phyloP scores from a whole-genome alignment of 2,888 invertebrate genomes.

The Tryphoninae sp. region DNA sequence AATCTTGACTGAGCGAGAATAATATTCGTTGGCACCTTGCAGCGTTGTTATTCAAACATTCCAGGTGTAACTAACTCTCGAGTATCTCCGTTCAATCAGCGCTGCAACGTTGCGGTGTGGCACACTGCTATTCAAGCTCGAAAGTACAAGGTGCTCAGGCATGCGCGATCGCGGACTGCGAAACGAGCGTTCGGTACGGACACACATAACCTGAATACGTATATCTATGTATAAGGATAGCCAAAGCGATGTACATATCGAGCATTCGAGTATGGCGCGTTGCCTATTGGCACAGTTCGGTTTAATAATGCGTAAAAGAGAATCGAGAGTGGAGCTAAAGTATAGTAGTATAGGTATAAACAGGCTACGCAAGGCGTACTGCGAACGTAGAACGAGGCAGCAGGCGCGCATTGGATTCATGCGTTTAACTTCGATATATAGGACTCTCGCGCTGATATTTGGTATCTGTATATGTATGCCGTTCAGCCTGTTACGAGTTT shows the following conservation, averaged over 20 bases:
- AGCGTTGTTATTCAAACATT: slow-evolving; percentile 41
- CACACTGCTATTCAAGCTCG: slow-evolving; percentile 50
- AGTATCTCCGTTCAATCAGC: slow-evolving; percentile 57
- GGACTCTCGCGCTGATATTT: not conserved
- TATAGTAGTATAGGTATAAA: slow-evolving; percentile 9
- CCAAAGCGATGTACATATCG: slow-evolving; percentile 6
- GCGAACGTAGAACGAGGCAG: not conserved
- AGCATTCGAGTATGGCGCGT: slow-evolving; percentile 40
- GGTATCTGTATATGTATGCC: not conserved
- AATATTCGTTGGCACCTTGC: slow-evolving; percentile 11
- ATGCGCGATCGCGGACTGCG: slow-evolving; percentile 28
- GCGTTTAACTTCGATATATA: not conserved
- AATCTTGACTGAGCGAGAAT: not conserved
- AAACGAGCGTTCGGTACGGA: slow-evolving; percentile 28
- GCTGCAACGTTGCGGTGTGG: slow-evolving; percentile 46
- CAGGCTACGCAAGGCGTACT: slow-evolving; percentile 1
- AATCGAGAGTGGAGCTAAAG: slow-evolving; percentile 48
- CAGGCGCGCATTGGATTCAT: slow-evolving; percentile 3
- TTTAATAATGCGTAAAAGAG: slow-evolving; percentile 59
- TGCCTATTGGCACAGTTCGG: slow-evolving; percentile 57
- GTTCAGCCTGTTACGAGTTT: not conserved
- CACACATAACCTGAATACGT: slow-evolving; percentile 1
- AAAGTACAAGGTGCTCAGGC: slow-evolving; percentile 60
- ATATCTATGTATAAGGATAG: not conserved
- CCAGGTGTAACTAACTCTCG: slow-evolving; percentile 60